phyloP scores from a whole-genome alignment of 1,140 invertebrate species.

The Drosophila pruinosa region DNA sequence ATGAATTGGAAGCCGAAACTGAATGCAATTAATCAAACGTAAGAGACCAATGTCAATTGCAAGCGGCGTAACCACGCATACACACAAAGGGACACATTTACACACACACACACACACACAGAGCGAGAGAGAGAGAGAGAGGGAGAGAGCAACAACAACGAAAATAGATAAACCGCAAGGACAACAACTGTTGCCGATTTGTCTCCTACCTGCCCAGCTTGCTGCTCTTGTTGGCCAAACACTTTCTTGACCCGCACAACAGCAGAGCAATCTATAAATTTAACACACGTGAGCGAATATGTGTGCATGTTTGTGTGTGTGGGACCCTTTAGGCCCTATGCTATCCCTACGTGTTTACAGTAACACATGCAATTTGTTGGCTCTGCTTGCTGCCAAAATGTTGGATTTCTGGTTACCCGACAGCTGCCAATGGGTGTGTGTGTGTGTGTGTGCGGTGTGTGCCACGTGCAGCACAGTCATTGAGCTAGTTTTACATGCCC shows the following conservation, averaged over 20 bases:
- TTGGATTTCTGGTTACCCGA: constrained; percentile 30
- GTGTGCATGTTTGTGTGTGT: neutral
- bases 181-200: constrained; percentile 8
- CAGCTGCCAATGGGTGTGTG: constrained; percentile 6
- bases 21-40: constrained; percentile 75
- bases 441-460: neutral
- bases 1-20: constrained; percentile 68
- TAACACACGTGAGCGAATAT: constrained; percentile 18
- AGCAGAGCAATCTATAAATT: constrained; percentile 32
- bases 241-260: constrained; percentile 37
- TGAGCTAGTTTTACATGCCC: constrained; percentile 9
- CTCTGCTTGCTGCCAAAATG: constrained; percentile 43
- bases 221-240: constrained; percentile 3
- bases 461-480: constrained; percentile 16
- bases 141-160: constrained; percentile 5
- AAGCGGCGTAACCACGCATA: constrained; percentile 25
- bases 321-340: constrained; percentile 17
- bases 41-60: constrained; percentile 60
- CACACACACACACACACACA: neutral
- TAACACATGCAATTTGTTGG: constrained; percentile 47
- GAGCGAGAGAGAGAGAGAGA: too few species aligned
- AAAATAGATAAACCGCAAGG: constrained; percentile 16
- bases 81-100: neutral
- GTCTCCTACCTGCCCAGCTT: neutral
- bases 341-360: constrained; percentile 31